These are phyloP conservation scores for Seladonia tumulorum DNA, from an alignment of 2,888 invertebrate genomes.

Conservation along the genomic window DNA sequence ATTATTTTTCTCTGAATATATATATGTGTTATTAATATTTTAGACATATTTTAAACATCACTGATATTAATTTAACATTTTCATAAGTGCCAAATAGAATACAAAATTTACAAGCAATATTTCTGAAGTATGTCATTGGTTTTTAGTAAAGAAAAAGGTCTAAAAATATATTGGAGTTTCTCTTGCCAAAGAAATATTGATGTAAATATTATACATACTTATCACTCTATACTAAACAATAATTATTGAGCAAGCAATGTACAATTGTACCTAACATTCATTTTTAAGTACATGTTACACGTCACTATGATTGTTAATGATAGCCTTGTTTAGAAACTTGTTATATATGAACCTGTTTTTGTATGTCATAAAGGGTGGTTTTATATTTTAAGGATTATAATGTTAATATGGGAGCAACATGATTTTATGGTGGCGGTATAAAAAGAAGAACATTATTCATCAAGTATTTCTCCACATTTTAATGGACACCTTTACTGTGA, in stretches of 20 bases:
- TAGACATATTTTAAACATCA: background rate
- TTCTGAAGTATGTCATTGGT: slow-evolving; percentile 32
- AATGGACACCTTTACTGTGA: slow-evolving; percentile 41
- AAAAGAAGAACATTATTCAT: slow-evolving; percentile 24
- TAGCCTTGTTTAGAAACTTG: slow-evolving; percentile 8
- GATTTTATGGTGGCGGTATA: slow-evolving; percentile 29
- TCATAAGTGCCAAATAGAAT: slow-evolving; percentile 23
- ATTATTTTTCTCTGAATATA: slow-evolving; percentile 7
- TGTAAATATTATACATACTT: slow-evolving; percentile 48
- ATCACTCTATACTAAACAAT: slow-evolving; percentile 40
- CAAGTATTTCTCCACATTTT: slow-evolving; percentile 19
- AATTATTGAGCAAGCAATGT: slow-evolving; percentile 25
- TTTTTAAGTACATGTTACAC: slow-evolving; percentile 43
- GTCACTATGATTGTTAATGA: slow-evolving; percentile 18
- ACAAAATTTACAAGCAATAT: slow-evolving; percentile 12
- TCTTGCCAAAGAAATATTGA: slow-evolving; percentile 60
- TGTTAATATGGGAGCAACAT: slow-evolving; percentile 12
- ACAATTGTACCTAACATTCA: slow-evolving; percentile 25
- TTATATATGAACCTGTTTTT: slow-evolving; percentile 25
- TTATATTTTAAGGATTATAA: slow-evolving; percentile 24
- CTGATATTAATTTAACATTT: slow-evolving; percentile 23
- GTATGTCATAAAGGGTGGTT: background rate
- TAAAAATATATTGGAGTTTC: slow-evolving; percentile 58
- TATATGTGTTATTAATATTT: slow-evolving; percentile 3
- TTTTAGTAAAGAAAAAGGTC: slow-evolving; percentile 39